Conservation (phyloP, 2,888 invertebrate genomes). For the Hetaerina titia region DNA sequence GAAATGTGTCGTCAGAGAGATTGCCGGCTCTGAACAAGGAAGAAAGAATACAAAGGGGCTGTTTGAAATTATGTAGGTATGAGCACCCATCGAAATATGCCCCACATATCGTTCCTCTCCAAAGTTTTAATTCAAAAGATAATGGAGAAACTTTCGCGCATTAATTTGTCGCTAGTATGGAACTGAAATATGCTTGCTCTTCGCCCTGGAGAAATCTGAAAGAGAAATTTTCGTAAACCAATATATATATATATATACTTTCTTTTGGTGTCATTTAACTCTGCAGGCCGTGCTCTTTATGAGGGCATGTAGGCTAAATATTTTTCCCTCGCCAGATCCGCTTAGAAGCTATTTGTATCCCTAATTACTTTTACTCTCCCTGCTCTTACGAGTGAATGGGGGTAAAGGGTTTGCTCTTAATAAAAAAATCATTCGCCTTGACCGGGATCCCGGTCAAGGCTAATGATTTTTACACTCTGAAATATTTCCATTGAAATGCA, state of each 20-base stretch:
- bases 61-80: neutral
- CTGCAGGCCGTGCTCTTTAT: neutral
- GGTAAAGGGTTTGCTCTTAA: too few relatives aligned
- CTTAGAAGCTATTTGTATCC: neutral
- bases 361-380: neutral
- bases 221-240: neutral
- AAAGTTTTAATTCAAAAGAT: too few relatives aligned
- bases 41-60: neutral
- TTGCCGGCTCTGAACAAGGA: neutral
- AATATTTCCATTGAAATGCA: too few relatives aligned
- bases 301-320: neutral
- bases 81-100: too few relatives aligned
- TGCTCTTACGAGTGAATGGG: too few relatives aligned
- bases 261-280: neutral
- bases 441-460: too few relatives aligned
- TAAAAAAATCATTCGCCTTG: too few relatives aligned
- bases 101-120: too few relatives aligned
- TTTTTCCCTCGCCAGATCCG: neutral
- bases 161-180: neutral
- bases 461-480: too few relatives aligned
- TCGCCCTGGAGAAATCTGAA: neutral
- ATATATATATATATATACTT: neutral
- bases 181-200: neutral
- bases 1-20: constrained; percentile 28
- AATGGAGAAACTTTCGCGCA: too few relatives aligned